These are phyloP conservation scores for Stenodera caucasica DNA, from an alignment of 2,888 invertebrate genomes.

Conservation along the genomic window DNA sequence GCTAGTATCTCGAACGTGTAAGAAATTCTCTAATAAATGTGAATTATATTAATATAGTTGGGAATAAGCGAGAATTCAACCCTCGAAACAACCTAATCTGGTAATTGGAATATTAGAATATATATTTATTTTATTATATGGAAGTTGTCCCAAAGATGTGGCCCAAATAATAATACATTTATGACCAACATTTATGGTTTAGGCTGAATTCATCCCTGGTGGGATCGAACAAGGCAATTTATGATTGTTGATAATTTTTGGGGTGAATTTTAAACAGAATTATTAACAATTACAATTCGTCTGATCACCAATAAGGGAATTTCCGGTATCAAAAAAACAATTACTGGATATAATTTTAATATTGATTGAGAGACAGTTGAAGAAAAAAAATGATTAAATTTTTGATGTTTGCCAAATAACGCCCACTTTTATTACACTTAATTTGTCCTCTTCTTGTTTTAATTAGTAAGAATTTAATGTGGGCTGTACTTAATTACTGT, in stretches of 20 bases:
- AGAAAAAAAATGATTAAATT: background rate
- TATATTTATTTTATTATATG: background rate
- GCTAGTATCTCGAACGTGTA: too few relatives aligned
- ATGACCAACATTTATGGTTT: background rate
- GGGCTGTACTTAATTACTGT: background rate
- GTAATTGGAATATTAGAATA: slow-evolving; percentile 5
- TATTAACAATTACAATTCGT: too few relatives aligned
- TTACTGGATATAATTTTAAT: too few relatives aligned
- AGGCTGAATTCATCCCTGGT: background rate
- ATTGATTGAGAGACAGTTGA: too few relatives aligned
- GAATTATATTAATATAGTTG: background rate
- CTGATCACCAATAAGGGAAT: too few relatives aligned
- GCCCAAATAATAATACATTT: background rate
- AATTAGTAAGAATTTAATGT: background rate
- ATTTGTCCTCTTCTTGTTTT: background rate
- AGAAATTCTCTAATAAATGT: background rate
- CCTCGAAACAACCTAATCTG: background rate
- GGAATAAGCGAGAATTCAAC: background rate
- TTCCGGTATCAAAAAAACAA: too few relatives aligned
- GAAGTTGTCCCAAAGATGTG: background rate
- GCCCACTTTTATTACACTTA: background rate
- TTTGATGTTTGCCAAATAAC: background rate
- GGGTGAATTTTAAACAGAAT: too few relatives aligned
- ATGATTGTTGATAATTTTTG: background rate
- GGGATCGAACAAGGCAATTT: background rate